Evolutionary conservation across 2,797 vertebrate species (phyloP).

Genomic region (Sebastes kiyomatsui): DNA sequence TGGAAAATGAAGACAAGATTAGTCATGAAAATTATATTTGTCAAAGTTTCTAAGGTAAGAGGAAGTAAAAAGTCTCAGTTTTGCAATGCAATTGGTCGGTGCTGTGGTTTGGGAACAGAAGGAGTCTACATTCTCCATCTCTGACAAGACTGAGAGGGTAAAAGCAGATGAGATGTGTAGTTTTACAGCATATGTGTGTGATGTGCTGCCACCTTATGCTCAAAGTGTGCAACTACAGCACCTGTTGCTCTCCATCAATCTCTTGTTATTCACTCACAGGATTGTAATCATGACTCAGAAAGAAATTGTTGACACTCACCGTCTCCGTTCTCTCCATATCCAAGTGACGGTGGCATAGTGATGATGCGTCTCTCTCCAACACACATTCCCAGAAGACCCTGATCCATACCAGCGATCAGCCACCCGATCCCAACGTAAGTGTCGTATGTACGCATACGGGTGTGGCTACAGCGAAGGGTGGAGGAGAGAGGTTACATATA

Average conservation of each 20-base stretch:
- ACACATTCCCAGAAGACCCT: slow-evolving; percentile 97
- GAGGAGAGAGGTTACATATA: not conserved
- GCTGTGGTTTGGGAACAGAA: not conserved
- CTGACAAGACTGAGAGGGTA: not conserved
- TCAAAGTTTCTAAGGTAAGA: not conserved
- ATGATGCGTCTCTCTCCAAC: slow-evolving; percentile 93
- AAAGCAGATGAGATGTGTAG: not conserved
- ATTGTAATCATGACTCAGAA: not conserved
- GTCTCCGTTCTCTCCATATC: slow-evolving; percentile 95
- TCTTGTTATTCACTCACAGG: not conserved
- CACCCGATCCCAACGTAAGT: slow-evolving; percentile 99
- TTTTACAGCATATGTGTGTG: not conserved
- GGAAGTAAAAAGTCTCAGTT: not conserved
- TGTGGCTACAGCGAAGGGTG: slow-evolving; percentile 84
- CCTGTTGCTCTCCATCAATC: not conserved
- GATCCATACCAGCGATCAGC: slow-evolving; percentile 98
- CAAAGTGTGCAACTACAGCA: not conserved
- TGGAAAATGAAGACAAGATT: not conserved
- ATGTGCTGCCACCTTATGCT: slow-evolving; percentile 19
- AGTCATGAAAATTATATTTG: not conserved
- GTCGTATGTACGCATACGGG: slow-evolving; percentile 94
- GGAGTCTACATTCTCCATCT: not conserved
- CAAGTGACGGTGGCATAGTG: slow-evolving; percentile 93
- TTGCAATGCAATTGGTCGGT: not conserved
- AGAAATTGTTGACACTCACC: slow-evolving; percentile 77